A percentile compares a stretch with the other conserved stretches of the same genome.
phyloP scores from a whole-genome alignment of 2,113 vertebrate genomes.

The Aldabrachelys gigantea region DNA sequence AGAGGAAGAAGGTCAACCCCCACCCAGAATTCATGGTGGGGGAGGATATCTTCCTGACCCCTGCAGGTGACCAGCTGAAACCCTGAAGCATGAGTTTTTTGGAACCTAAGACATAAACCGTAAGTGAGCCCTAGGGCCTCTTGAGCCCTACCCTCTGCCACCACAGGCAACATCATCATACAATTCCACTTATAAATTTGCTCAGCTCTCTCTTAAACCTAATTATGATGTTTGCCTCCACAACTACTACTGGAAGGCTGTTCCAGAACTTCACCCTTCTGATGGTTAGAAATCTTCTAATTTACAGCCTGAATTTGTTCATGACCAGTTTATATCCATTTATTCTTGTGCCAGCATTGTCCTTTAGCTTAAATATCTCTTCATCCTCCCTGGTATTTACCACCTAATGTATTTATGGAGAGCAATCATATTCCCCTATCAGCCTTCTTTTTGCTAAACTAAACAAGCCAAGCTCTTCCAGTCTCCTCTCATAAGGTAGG shows the following conservation, averaged over 20 bases:
- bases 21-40: background rate
- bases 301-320: background rate
- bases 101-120: background rate
- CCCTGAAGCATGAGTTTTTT: background rate
- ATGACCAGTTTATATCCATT: background rate
- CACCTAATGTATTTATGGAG: background rate
- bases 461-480: background rate
- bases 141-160: background rate
- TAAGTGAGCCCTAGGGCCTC: background rate
- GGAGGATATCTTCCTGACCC: background rate
- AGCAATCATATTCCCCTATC: background rate
- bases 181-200: background rate
- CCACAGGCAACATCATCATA: background rate
- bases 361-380: background rate
- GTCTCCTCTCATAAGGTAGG: background rate
- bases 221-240: background rate
- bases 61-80: background rate
- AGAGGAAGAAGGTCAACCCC: background rate
- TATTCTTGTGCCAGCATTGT: background rate
- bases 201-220: background rate
- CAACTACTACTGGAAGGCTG: background rate
- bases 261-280: background rate
- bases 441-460: background rate
- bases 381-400: background rate
- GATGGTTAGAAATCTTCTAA: background rate